phyloP scores from a whole-genome alignment of 2,113 vertebrate genomes.

The Ctenomys sociabilis region DNA sequence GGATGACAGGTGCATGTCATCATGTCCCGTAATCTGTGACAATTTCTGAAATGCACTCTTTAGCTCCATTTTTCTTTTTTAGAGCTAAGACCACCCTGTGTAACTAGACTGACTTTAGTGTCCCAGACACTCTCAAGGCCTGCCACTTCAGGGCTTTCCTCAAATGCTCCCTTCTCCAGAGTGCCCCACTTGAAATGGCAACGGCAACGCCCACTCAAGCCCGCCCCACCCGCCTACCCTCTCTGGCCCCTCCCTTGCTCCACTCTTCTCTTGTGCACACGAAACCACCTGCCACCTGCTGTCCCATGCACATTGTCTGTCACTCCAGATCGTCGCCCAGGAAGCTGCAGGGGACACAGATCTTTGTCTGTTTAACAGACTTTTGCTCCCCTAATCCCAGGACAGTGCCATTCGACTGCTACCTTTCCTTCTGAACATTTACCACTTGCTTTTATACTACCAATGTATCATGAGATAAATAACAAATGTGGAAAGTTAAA shows the following conservation, averaged over 20 bases:
- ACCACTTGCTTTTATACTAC: background rate
- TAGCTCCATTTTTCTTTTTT: conserved; percentile 36
- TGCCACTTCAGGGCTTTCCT: background rate
- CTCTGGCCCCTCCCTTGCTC: background rate
- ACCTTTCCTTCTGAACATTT: background rate
- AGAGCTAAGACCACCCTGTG: conserved; percentile 25
- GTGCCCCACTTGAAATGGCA: background rate
- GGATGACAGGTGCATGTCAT: background rate
- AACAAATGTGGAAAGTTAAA: background rate
- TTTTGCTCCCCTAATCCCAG: background rate
- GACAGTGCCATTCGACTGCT: background rate
- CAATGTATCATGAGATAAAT: background rate
- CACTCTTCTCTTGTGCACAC: background rate
- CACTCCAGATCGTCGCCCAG: background rate
- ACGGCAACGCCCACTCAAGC: background rate
- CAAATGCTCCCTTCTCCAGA: background rate
- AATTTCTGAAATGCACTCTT: background rate
- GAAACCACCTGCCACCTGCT: background rate
- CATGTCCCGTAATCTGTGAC: background rate
- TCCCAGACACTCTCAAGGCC: conserved; percentile 34
- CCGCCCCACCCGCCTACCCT: no score
- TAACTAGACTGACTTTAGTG: conserved; percentile 52
- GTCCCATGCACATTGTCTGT: background rate
- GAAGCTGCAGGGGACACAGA: background rate
- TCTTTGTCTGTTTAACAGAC: background rate